A percentile compares a stretch with the other conserved stretches of the same genome.
These are phyloP conservation scores for Podargus strigoides DNA, from an alignment of 2,797 vertebrate genomes.

Conservation along the genomic window DNA sequence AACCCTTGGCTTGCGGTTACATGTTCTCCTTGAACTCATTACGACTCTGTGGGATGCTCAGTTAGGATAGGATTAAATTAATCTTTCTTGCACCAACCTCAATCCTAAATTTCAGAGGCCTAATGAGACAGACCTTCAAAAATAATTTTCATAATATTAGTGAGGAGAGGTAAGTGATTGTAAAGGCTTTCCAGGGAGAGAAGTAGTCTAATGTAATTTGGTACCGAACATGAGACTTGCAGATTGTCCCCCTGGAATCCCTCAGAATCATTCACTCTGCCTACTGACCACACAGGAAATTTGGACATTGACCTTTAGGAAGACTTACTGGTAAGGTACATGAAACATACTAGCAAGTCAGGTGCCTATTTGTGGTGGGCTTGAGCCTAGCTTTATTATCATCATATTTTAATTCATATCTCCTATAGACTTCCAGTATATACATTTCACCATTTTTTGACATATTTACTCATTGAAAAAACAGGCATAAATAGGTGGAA, in stretches of 20 bases:
- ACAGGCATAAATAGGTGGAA: not conserved
- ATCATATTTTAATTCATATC: not conserved
- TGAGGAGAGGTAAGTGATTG: not conserved
- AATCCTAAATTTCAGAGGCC: not conserved
- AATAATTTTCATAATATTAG: not conserved
- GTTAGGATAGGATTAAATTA: not conserved
- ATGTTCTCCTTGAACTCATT: not conserved
- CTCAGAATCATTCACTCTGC: not conserved
- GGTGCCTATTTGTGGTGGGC: not conserved
- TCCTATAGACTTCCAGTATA: not conserved
- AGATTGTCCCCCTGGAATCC: not conserved
- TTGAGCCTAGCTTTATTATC: not conserved
- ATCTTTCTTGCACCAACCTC: not conserved
- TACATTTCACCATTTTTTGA: not conserved
- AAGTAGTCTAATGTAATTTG: fast-evolving
- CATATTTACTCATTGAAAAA: not conserved
- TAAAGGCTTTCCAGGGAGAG: not conserved
- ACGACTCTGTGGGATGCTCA: not conserved
- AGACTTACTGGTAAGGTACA: not conserved
- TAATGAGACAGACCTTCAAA: not conserved
- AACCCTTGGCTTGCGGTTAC: not conserved
- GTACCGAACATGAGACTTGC: not conserved
- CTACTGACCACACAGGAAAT: not conserved
- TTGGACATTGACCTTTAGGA: not conserved
- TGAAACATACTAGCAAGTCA: not conserved